Evolutionary conservation across 2,888 invertebrate species (phyloP), one percentile per base, ranked within the genome.

Genomic region (Antheraea yamamai): DNA sequence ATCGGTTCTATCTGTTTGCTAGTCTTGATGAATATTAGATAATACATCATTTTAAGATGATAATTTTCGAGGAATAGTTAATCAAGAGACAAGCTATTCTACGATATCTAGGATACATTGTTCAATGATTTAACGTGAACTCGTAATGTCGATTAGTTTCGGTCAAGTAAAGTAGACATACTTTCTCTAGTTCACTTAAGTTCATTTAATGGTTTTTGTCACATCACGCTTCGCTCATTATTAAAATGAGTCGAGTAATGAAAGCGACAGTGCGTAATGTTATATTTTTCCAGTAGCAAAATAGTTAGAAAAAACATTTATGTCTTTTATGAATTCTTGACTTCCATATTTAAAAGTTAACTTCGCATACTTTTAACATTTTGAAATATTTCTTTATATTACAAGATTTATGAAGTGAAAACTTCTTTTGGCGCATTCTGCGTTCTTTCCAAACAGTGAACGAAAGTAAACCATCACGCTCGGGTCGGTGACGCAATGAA

Each of bases 91-190:
- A 1, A 52, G 16, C 58, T n/a, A 20, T 39, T 39, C 58, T 16
- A 58, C 58, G 85, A 85, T 82, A 83, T 85, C 83, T 79, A 87
- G 88, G 85, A 89, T 89, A 87, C 86, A 83, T 86, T 87, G 83
- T 82, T 76, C 73, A 80, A 83, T 79, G 83, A 81, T 52, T 81
- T 82, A 58, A 58, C 20, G 81, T 80, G 8, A 39, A 70, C 18
- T 80, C 82, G 78, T 81, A 58, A 76, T 79, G 77, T 79, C 79
- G 77, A 73, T 74, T 75, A 75, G 55, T 84, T 82, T 81, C 79
- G 80, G 74, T 30, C 72, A 78, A 76, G 73, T 76, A 71, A 75
- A 73, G 73, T 47, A 61, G 51, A 39, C 20, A 10, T 20, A 71
- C 72, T 75, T 75, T 75, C 72, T 72, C 71, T 26, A 20, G 8